Base-by-base conservation (phyloP, 1,140 invertebrate species). In the Drosophila ambigua region DNA sequence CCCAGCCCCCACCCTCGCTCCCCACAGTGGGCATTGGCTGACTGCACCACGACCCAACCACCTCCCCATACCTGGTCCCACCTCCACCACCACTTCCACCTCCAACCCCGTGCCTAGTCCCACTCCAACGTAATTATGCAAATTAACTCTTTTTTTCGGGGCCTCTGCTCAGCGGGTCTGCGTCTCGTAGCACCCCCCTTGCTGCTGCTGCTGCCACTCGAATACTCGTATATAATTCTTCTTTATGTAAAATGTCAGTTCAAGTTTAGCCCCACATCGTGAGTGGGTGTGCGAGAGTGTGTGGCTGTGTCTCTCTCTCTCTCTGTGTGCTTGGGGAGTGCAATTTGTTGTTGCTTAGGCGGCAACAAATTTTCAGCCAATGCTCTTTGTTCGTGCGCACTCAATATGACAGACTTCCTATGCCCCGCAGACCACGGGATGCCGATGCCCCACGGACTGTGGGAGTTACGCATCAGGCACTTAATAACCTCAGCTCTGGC, bases 131-230 rank as follows among this genome's bases (percentile, higher is more conserved):
- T 85, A 85, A 85, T 85, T 85, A 85, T 85, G 82, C 78, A 85
- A 85, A 85, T 85, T 87, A 87, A 87, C 82, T 85, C 82, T 85
- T 85, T 69, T 39, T 75, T 85, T 77, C 58, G 80, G 81, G 77
- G 81, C 81, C 81, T 84, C 69, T 81, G 79, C 79, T 77, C 77
- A 84, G 62, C 77, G 77, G 69, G 61, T 67, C 53, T 67, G 63
- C 16, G 48, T 55, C 73, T 63, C 76, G 61, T 53, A 44, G 20
- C 20, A 2, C 53, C 51, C n/a, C 26, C 13, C 35, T 46, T 28
- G 15, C 43, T 20, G 24, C n/a, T 9, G 2, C n/a, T 16, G 16
- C 16, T 16, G 16, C 6, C 24, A 41, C 15, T 15, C 8, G 41
- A 39, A 15, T 23, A 51, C 23, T 46, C 65, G 45, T 73, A 59